Evolutionary conservation across 2,797 vertebrate genomes (phyloP).

Genomic region (Coranthus polyacanthus): DNA sequence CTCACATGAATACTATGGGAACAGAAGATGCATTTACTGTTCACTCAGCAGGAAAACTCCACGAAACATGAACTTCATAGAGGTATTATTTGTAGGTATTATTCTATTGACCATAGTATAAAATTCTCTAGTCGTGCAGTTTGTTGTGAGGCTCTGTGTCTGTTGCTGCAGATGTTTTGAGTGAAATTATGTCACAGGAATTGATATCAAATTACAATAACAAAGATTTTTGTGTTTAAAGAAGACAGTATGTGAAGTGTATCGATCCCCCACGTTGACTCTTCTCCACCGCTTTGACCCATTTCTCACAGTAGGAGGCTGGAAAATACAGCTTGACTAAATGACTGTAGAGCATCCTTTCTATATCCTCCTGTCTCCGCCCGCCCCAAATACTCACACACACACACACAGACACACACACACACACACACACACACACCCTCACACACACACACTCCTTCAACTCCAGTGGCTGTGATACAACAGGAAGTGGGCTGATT

Average conservation of each 20-base stretch:
- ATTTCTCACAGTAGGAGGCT: slow-evolving; percentile 65
- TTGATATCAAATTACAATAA: no score
- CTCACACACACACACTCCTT: slow-evolving; percentile 38
- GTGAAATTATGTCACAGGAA: not conserved
- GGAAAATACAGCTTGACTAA: slow-evolving; percentile 65
- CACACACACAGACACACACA: slow-evolving; percentile 17
- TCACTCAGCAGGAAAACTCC: no score
- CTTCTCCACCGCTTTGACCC: slow-evolving; percentile 58
- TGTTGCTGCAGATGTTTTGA: not conserved
- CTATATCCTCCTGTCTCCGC: slow-evolving; percentile 38
- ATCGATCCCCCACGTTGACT: slow-evolving; percentile 45
- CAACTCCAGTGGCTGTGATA: slow-evolving; percentile 61
- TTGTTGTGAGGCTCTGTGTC: no score
- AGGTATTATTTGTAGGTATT: no score
- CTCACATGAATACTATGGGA: no score
- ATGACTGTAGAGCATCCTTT: slow-evolving; percentile 54
- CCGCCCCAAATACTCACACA: slow-evolving; percentile 4
- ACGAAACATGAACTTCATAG: no score
- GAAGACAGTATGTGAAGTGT: slow-evolving; percentile 2
- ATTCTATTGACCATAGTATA: no score
- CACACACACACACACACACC: slow-evolving; percentile 12
- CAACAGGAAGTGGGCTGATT: slow-evolving; percentile 77
- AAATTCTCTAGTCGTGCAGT: no score
- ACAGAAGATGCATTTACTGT: no score
- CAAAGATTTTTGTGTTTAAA: not conserved